Evolutionary conservation across 2,113 vertebrate genomes (phyloP).

Genomic region (Aspidoscelis tigris): DNA sequence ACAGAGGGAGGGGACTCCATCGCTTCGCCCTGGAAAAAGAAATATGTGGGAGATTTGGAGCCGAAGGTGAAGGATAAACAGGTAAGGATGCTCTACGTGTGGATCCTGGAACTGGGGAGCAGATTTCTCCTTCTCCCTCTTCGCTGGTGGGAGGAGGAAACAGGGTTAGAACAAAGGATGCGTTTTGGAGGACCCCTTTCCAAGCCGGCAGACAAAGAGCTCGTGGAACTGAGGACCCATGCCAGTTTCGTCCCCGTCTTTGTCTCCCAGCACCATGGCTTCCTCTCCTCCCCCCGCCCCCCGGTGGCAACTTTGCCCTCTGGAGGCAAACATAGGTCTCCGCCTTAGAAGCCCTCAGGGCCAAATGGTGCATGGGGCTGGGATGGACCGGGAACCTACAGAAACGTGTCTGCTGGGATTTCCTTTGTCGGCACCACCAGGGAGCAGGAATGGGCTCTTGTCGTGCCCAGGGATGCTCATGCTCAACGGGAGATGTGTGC

Average conservation of each 20-base stretch:
- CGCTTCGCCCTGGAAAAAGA: neutral
- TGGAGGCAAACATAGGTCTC: neutral
- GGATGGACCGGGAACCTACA: neutral
- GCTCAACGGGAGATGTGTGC: neutral
- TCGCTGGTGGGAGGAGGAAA: slow-evolving; percentile 30
- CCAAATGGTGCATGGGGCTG: neutral
- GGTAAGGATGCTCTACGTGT: neutral
- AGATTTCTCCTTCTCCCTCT: neutral
- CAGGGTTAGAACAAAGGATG: slow-evolving; percentile 45
- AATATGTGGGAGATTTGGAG: neutral
- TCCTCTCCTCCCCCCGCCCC: no score
- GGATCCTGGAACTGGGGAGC: neutral
- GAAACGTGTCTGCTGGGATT: neutral
- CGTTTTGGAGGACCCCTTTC: neutral
- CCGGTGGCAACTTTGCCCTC: neutral
- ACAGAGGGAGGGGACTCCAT: slow-evolving; percentile 11
- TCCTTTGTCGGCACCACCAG: neutral
- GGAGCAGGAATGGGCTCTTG: fast-evolving
- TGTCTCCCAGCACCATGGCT: neutral
- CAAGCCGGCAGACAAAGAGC: slow-evolving; percentile 24
- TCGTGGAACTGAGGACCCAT: neutral
- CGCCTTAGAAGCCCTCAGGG: neutral
- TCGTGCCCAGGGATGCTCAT: neutral
- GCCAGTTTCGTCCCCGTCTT: neutral
- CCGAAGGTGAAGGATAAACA: slow-evolving; percentile 18